These are phyloP conservation scores for Patella pellucida DNA, from an alignment of 2,888 invertebrate species.

Conservation along the genomic window DNA sequence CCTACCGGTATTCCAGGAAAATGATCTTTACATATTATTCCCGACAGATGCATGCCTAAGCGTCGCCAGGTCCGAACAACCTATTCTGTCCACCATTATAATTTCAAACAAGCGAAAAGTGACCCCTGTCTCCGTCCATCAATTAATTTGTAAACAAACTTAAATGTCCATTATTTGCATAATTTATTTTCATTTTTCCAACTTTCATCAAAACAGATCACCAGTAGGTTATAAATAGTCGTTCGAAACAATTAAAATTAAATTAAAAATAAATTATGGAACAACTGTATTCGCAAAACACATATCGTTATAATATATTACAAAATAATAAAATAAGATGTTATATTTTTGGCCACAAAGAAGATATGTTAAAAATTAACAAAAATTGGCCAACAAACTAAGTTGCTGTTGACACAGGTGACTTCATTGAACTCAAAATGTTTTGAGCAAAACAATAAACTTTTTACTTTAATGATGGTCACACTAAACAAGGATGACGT, in stretches of 20 bases:
- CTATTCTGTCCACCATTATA: too few species aligned
- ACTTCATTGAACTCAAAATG: too few species aligned
- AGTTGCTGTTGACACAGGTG: too few species aligned
- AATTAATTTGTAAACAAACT: background rate
- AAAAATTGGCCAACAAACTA: background rate
- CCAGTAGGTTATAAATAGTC: background rate
- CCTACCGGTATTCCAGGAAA: too few species aligned
- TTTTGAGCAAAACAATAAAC: too few species aligned
- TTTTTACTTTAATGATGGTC: background rate
- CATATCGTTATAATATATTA: background rate
- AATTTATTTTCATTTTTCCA: slow-evolving; percentile 7
- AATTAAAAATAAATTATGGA: slow-evolving; percentile 10
- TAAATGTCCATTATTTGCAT: background rate
- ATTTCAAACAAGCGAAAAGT: too few species aligned
- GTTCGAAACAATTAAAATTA: background rate
- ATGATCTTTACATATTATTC: too few species aligned
- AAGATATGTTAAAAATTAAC: background rate
- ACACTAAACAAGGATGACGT: background rate
- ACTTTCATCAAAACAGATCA: background rate
- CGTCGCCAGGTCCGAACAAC: too few species aligned
- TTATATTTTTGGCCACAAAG: slow-evolving; percentile 1
- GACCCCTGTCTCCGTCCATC: too few species aligned
- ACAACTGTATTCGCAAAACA: background rate
- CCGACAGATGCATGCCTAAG: too few species aligned
- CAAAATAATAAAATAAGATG: background rate